These are phyloP conservation scores for Atta colombica DNA, from an alignment of 1,140 invertebrate species.

Conservation along the genomic window DNA sequence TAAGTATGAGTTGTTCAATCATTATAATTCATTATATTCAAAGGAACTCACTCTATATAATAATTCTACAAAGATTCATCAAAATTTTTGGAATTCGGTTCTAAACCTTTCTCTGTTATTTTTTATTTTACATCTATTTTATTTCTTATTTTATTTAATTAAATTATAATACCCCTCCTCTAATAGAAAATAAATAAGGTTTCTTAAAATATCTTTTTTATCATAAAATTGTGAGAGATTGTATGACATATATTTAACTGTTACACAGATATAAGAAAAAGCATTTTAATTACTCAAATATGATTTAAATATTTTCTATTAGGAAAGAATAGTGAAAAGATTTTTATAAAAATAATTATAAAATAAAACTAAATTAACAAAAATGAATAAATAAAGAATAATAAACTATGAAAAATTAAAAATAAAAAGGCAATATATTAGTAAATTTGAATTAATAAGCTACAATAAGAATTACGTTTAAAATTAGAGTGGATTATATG, in stretches of 20 bases:
- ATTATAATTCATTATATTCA: too few relatives aligned
- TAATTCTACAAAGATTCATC: too few relatives aligned
- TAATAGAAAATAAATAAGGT: too few relatives aligned
- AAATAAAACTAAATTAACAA: neutral
- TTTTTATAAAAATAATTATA: neutral
- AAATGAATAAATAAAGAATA: neutral
- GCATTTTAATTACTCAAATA: neutral
- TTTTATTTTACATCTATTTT: too few relatives aligned
- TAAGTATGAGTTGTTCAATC: too few relatives aligned
- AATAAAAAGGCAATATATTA: neutral
- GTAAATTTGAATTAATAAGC: conserved; percentile 1
- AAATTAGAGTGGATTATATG: neutral
- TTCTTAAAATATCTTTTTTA: too few relatives aligned
- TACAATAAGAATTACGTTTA: neutral
- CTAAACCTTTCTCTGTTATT: too few relatives aligned
- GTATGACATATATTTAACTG: neutral
- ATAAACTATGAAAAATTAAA: neutral
- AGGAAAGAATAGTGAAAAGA: neutral
- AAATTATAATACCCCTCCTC: neutral
- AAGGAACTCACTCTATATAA: too few relatives aligned
- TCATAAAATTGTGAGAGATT: neutral
- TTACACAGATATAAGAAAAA: too few relatives aligned
- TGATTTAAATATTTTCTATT: neutral
- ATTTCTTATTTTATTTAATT: neutral
- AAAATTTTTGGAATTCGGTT: too few relatives aligned